Percentiles rank a stretch among this genome's conserved stretches.
Conservation (phyloP, 2,113 vertebrate genomes). For the Rutilus rutilus region DNA sequence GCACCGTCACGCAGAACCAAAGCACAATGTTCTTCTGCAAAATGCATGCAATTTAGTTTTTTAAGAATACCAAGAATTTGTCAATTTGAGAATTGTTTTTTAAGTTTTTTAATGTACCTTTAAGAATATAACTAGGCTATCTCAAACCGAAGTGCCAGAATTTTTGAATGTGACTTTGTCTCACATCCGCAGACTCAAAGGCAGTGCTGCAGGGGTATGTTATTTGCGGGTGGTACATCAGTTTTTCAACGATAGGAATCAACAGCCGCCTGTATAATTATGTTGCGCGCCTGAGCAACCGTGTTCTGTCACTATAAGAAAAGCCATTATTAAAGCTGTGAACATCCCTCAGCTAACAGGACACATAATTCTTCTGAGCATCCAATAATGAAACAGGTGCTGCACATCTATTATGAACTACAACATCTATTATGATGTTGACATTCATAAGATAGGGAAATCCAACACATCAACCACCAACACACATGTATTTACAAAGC, state of each 20-base stretch:
- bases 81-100: too few species aligned
- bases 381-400: slow-evolving; percentile 1
- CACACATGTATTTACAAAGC: slow-evolving; percentile 28
- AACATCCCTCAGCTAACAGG: neutral
- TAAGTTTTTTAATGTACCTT: too few species aligned
- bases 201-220: slow-evolving; percentile 16
- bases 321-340: slow-evolving; percentile 20
- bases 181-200: neutral
- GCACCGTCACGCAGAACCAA: too few species aligned
- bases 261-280: slow-evolving; percentile 33
- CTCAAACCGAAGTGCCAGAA: neutral
- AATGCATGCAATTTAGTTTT: too few species aligned
- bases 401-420: neutral
- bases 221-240: neutral
- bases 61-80: too few species aligned
- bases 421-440: neutral
- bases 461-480: neutral
- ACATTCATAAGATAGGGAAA: neutral
- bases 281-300: neutral
- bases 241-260: neutral
- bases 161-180: neutral
- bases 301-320: slow-evolving; percentile 19
- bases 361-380: neutral
- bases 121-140: neutral
- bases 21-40: too few species aligned